Evolutionary conservation across 2,888 invertebrate species (phyloP).

Genomic region (Plagodis dolabraria): DNA sequence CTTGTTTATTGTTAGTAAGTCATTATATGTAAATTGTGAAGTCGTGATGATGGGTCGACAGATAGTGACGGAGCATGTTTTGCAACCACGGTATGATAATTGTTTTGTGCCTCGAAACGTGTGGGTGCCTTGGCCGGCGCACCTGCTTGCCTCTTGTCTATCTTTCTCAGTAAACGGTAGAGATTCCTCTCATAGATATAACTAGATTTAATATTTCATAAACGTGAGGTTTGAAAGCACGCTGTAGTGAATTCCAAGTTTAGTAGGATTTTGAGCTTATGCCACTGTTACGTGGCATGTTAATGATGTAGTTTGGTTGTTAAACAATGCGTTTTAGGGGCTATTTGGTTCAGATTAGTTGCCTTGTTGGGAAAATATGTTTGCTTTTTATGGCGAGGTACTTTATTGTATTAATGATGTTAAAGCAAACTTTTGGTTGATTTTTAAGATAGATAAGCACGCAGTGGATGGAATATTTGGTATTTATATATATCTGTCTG

Average conservation of each 20-base stretch:
- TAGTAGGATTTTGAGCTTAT: constrained; percentile 38
- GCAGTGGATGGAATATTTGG: no score
- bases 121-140: constrained; percentile 55
- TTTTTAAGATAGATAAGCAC: no score
- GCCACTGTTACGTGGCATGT: constrained; percentile 34
- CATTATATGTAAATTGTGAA: constrained; percentile 83
- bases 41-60: constrained; percentile 80
- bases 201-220: constrained; percentile 80
- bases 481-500: no score
- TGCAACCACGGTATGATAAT: constrained; percentile 80
- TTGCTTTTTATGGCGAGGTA: no score
- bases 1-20: constrained; percentile 81
- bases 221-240: constrained; percentile 74
- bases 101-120: constrained; percentile 64
- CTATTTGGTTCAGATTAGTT: no score
- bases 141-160: constrained; percentile 61
- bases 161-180: constrained; percentile 63
- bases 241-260: constrained; percentile 64
- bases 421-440: no score
- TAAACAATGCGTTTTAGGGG: background rate
- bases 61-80: constrained; percentile 83
- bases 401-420: no score
- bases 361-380: background rate
- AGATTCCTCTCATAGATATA: constrained; percentile 68
- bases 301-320: constrained; percentile 23